Percentiles rank a stretch among this genome's conserved stretches.
Evolutionary conservation across 2,888 invertebrate species (phyloP).

Genomic region (Arge pagana): DNA sequence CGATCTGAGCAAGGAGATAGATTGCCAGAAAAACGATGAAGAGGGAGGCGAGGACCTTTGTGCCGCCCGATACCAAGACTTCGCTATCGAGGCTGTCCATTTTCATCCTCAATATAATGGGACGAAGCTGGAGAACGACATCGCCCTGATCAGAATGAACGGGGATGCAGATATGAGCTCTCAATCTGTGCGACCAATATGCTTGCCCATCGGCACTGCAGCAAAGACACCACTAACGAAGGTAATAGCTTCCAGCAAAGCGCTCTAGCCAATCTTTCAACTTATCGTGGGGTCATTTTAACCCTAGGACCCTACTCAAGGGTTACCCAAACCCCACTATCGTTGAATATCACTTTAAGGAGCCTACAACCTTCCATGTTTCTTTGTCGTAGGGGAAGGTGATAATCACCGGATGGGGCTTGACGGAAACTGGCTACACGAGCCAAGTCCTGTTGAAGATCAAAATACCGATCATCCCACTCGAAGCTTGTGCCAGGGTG

Average conservation of each 20-base stretch:
- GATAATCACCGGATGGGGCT: slow-evolving; percentile 70
- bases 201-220: slow-evolving; percentile 59
- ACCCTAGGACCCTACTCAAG: no score
- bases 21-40: slow-evolving; percentile 63
- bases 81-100: slow-evolving; percentile 69
- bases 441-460: slow-evolving; percentile 65
- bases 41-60: slow-evolving; percentile 60
- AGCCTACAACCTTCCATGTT: no score
- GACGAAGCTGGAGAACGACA: slow-evolving; percentile 73
- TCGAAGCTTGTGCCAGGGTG: slow-evolving; percentile 60
- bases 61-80: slow-evolving; percentile 68
- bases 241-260: no score
- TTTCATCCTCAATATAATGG: slow-evolving; percentile 61
- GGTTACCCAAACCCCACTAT: no score
- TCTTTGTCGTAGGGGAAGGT: slow-evolving; percentile 53
- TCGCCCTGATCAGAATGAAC: slow-evolving; percentile 70
- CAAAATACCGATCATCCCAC: slow-evolving; percentile 58
- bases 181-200: slow-evolving; percentile 66
- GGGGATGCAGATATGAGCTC: slow-evolving; percentile 61
- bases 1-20: slow-evolving; percentile 65
- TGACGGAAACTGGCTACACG: slow-evolving; percentile 61
- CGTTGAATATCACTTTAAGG: no score
- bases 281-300: no score
- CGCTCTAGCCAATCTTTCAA: no score
- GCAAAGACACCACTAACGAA: no score